These are phyloP conservation scores for Limnephilus auricula DNA, from an alignment of 2,888 invertebrate species.

Conservation along the genomic window DNA sequence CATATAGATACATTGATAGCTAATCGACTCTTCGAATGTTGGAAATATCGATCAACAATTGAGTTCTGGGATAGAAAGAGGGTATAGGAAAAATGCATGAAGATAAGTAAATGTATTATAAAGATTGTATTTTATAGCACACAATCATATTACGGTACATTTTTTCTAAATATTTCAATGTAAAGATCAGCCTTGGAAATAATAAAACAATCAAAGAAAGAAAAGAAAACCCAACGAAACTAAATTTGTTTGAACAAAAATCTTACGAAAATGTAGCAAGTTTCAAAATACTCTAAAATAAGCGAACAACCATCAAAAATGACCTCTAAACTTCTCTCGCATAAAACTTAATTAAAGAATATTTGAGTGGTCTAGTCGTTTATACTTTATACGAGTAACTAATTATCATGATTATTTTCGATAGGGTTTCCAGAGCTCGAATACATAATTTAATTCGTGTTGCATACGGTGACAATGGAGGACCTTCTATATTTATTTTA, in stretches of 20 bases:
- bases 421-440: background rate
- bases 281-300: background rate
- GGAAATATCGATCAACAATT: too few relatives aligned
- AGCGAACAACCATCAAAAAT: background rate
- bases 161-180: too few relatives aligned
- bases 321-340: background rate
- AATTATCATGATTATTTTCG: background rate
- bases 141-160: too few relatives aligned
- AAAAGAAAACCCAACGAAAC: background rate
- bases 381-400: background rate
- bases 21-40: too few relatives aligned
- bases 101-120: too few relatives aligned
- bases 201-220: too few relatives aligned
- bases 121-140: too few relatives aligned
- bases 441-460: background rate
- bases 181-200: too few relatives aligned
- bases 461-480: background rate
- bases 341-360: background rate
- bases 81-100: too few relatives aligned
- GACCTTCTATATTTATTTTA: background rate
- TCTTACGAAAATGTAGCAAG: background rate
- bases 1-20: too few relatives aligned
- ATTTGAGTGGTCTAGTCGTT: background rate
- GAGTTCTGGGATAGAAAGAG: too few relatives aligned
- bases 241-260: background rate